A percentile compares a stretch with the other conserved stretches of the same genome.
Conservation (phyloP, 2,797 vertebrate genomes). For the Halcyon smyrnensis region DNA sequence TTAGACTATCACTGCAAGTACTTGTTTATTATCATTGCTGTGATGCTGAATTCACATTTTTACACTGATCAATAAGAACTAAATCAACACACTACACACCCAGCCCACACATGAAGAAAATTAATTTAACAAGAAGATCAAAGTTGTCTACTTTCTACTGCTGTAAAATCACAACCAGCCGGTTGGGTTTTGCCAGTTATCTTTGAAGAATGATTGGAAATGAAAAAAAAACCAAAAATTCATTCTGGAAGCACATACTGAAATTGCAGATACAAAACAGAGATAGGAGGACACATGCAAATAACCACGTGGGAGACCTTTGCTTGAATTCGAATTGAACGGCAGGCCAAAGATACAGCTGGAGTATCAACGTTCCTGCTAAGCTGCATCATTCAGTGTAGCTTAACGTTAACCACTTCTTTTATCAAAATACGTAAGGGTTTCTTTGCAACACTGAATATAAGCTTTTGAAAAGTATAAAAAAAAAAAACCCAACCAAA, state of each 20-base stretch:
- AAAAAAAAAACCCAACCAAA: fast-evolving
- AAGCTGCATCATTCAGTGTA: not conserved
- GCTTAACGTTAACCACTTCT: not conserved
- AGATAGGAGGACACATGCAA: conserved; percentile 48
- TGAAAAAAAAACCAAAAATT: not conserved
- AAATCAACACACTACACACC: conserved; percentile 53
- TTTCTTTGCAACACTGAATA: not conserved
- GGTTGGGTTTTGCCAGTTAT: conserved; percentile 28
- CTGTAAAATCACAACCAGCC: conserved; percentile 56
- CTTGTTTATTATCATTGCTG: conserved; percentile 60
- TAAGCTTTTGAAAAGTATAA: not conserved
- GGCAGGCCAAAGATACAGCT: not conserved
- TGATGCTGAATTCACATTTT: conserved; percentile 57
- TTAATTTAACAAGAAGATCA: conserved; percentile 61
- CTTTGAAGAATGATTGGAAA: conserved; percentile 67
- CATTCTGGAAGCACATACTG: conserved; percentile 35
- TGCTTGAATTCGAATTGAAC: not conserved
- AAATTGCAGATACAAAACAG: conserved; percentile 38
- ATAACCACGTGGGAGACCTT: conserved; percentile 20
- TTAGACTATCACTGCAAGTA: conserved; percentile 62
- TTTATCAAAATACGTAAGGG: not conserved
- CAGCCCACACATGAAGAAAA: conserved; percentile 70
- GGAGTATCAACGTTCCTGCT: not conserved
- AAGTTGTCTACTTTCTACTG: conserved; percentile 47
- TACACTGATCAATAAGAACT: conserved; percentile 62